Evolutionary conservation across 2,888 invertebrate species (phyloP), one percentile per base, ranked within the genome.

Genomic region (Eupsilia transversa): DNA sequence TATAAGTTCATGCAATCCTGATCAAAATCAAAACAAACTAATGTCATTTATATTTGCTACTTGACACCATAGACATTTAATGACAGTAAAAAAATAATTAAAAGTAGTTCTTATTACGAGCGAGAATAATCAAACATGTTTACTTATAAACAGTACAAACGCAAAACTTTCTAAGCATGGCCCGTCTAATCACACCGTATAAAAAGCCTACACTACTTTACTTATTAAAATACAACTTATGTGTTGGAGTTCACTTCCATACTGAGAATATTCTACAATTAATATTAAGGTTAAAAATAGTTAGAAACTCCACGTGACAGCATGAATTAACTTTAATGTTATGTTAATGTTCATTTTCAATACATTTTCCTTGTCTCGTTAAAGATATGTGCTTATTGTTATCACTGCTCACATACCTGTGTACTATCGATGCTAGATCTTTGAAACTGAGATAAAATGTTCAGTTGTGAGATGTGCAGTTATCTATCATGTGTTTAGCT

Each of bases 291-390:
- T 75, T 80, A 73, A 76, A 84, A 74, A n/a, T n/a, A n/a, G n/a
- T n/a, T n/a, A n/a, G 81, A 85, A 83, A 84, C 74, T 85, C 82
- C 76, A 82, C 87, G 83, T 85, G 89, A 86, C 88, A 76, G 86
- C 87, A 91, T 91, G 90, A 91, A 90, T 92, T 91, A 90, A 77
- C 83, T 82, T 82, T 80, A 89, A 83, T 86, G 87, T 91, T 90
- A 92, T 93, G 93, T 85, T 92, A 94, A 93, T 94, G 82, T 84
- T 83, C 78, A 84, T 86, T 86, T 79, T 86, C 89, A 89, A 89
- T 77, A 86, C 78, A 83, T 91, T 93, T 92, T 93, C 93, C 93
- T 93, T 72, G 72, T 84, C 57, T 35, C 41, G 52, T 49, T 54
- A 57, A 61, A 82, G 52, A 35, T 69, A 66, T 72, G 41, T 57